Evolutionary conservation across 2,797 vertebrate genomes (phyloP), one percentile per base, ranked within the genome.

Genomic region (Borostomias antarcticus): DNA sequence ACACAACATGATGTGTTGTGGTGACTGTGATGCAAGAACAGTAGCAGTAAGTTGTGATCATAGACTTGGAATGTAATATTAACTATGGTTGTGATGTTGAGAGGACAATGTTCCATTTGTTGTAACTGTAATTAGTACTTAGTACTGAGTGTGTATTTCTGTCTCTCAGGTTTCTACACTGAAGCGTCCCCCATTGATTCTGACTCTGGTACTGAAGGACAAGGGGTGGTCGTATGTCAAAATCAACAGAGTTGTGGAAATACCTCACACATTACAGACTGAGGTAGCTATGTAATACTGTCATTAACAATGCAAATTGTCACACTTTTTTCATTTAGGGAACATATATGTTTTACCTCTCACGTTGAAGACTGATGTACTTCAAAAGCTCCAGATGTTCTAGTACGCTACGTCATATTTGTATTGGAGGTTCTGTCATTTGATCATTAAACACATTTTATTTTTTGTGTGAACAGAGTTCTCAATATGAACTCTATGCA

Each of bases 191-290:
- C 90, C 92, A 56, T 75, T 87, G 4, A 82, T 91, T 60, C 29
- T 93, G 70, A 69, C 65, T 51, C 73, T 93, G 56, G 83, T 90
- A 61, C 73, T 91, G 45, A 93, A 92, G 86, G 85, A 80, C 56
- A 0, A 0, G 0, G 10, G 17, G 50, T 89, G 84, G 88, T 60
- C 17, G 0, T 85, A 81, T 4, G 43, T 85, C 47, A 93, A 93
- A 82, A 87, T 77, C 72, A 43, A 64, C 57, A 17, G 69, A 29
- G 0, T 0, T 2, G 78, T 91, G 58, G 35, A 65, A 4, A 69
- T 92, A 48, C 89, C 89, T 17, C 5, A 0, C 23, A 69, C 5
- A 1, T 48, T 93, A 1, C 28, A 66, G 7, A 67, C 67, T 68
- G 21, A 76, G 33, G 86, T 86, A 63, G 19, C 2, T 19, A 15